These are phyloP conservation scores for Brachyptera putata DNA, from an alignment of 2,888 invertebrate species.

Conservation along the genomic window DNA sequence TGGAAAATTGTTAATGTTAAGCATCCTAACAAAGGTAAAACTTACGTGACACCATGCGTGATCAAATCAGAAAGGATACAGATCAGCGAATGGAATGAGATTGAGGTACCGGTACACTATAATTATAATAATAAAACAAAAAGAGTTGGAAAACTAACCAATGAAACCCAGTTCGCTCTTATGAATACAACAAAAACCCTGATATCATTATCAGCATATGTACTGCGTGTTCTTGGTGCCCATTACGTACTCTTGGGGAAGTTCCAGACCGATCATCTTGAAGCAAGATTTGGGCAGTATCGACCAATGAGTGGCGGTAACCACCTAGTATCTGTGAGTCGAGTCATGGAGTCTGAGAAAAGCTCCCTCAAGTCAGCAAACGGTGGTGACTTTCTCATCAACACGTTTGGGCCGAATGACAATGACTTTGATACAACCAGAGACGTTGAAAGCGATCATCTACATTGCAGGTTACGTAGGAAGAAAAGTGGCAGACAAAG, in stretches of 20 bases:
- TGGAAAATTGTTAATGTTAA: no score
- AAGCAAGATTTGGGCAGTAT: constrained; percentile 32
- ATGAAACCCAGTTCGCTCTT: no score
- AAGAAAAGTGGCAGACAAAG: neutral
- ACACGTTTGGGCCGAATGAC: no score
- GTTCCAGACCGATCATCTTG: constrained; percentile 32
- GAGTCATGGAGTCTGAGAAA: no score
- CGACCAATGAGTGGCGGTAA: constrained; percentile 30
- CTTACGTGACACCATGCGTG: no score
- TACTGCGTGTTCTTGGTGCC: no score
- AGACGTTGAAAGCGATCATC: neutral
- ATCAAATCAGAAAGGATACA: neutral
- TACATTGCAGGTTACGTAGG: neutral
- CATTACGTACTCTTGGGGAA: no score
- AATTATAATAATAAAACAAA: neutral
- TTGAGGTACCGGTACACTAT: neutral
- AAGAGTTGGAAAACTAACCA: neutral
- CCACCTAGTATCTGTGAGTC: constrained; percentile 29
- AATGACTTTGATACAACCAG: neutral
- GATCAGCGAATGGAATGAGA: neutral
- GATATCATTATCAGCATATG: no score
- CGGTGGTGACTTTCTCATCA: no score
- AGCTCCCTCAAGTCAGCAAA: no score
- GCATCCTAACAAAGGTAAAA: no score
- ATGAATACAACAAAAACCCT: no score